Evolutionary conservation across 2,113 vertebrate genomes (phyloP).

Genomic region (Lasiurus cinereus): DNA sequence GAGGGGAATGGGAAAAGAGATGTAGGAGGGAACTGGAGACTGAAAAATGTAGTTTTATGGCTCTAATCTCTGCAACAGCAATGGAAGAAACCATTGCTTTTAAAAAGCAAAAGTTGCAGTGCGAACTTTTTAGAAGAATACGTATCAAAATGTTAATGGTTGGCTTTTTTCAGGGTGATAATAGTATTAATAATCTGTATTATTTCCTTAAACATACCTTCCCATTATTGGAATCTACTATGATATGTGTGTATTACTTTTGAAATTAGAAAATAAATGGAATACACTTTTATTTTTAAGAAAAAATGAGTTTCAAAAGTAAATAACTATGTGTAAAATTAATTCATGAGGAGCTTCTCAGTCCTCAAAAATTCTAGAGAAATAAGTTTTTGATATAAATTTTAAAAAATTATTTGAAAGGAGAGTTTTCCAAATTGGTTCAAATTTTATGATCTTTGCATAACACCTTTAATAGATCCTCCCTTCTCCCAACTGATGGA

Average conservation of each 20-base stretch:
- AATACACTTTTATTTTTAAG: conserved; percentile 12
- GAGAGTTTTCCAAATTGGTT: conserved; percentile 11
- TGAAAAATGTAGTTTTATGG: background rate
- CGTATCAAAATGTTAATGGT: background rate
- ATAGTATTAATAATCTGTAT: background rate
- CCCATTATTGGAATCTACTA: background rate
- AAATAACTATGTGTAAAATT: conserved; percentile 33
- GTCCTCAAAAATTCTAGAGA: conserved; percentile 25
- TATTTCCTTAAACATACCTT: conserved; percentile 3
- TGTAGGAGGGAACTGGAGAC: background rate
- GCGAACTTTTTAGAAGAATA: background rate
- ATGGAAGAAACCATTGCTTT: conserved; percentile 11
- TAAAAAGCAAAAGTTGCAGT: background rate
- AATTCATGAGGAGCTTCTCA: conserved; percentile 12
- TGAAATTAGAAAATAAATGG: background rate
- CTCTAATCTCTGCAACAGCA: background rate
- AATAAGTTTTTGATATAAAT: conserved; percentile 15
- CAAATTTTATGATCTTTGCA: conserved; percentile 16
- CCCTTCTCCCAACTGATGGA: no score
- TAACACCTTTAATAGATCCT: background rate
- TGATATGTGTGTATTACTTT: background rate
- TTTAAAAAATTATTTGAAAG: conserved; percentile 1
- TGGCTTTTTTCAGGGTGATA: background rate
- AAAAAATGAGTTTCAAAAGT: conserved; percentile 35
- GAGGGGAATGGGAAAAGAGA: background rate